Evolutionary conservation across 2,797 vertebrate species (phyloP).

Genomic region (Parambassis ranga): DNA sequence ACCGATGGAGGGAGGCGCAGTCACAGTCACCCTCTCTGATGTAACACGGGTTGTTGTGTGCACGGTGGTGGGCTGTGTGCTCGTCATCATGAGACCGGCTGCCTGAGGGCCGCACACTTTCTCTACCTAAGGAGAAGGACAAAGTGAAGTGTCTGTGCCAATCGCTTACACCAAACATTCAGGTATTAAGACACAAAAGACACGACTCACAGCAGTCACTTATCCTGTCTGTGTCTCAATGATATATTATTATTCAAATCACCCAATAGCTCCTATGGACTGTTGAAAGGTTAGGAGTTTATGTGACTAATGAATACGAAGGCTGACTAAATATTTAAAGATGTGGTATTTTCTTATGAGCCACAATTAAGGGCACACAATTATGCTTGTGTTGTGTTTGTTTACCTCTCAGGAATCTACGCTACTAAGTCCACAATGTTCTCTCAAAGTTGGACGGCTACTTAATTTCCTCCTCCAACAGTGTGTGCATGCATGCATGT

Average conservation of each 20-base stretch:
- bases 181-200: too few species aligned
- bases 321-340: slow-evolving; percentile 48
- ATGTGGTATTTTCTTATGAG: slow-evolving; percentile 54
- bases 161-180: too few species aligned
- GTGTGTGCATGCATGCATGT: slow-evolving; percentile 62
- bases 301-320: slow-evolving; percentile 18
- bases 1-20: slow-evolving; percentile 14
- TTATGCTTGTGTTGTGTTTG: slow-evolving; percentile 65
- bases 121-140: slow-evolving; percentile 73
- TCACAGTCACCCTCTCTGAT: slow-evolving; percentile 18
- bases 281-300: not conserved
- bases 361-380: slow-evolving; percentile 51
- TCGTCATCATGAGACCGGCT: slow-evolving; percentile 43
- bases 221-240: not conserved
- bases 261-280: not conserved
- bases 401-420: slow-evolving; percentile 79
- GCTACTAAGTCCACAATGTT: slow-evolving; percentile 72
- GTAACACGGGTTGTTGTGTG: not conserved
- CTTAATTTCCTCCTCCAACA: slow-evolving; percentile 58
- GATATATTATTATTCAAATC: not conserved
- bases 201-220: not conserved
- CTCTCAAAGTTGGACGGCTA: slow-evolving; percentile 52
- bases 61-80: slow-evolving; percentile 34
- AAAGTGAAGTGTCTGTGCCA: too few species aligned
- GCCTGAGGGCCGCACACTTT: slow-evolving; percentile 77